Evolutionary conservation across 1,140 invertebrate genomes (phyloP), one percentile per base, ranked within the genome.

Genomic region (Meloidogyne hapla): DNA sequence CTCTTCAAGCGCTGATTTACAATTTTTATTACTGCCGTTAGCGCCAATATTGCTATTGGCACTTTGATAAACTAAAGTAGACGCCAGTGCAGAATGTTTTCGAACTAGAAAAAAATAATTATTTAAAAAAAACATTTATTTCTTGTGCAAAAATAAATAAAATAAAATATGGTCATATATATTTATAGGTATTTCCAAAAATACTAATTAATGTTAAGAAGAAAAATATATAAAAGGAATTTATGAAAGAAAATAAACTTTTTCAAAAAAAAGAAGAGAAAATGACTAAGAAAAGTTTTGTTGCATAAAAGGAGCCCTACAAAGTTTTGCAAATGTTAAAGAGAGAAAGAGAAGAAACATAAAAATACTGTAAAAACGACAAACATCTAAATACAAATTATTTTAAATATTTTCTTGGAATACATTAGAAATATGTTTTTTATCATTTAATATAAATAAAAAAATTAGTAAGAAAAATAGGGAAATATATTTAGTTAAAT

Each of bases 1-100:
- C 1, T 5, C 63, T 72, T 28, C 56, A 23, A 25, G 13, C 10
- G 10, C 2, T n/a, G 15, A 4, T 62, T 40, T 73, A 21, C 38
- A 33, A 62, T 73, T 69, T 73, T 73, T 45, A 40, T 45, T 73
- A 25, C 26, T 69, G 12, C 48, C 48, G 48, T 56, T 56, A 56
- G 48, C n/a, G 48, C 48, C 48, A 56, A 56, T 56, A 56, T 56
- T 56, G 40, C 40, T 42, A 56, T n/a, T 69, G 23, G 40, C 28
- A 25, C 25, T 69, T 69, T 69, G 25, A 69, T 69, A 56, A 28
- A 56, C 48, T 56, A 56, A 56, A 56, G 48, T 56, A 56, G 48
- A n/a, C 48, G 48, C 48, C 48, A 56, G 48, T 56, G 48, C 48
- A 56, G 25, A 69, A 69, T 25, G 18, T 25, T 69, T 69, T 25